Evolutionary conservation across 2,888 invertebrate species (phyloP), one percentile per base, ranked within the genome.

Genomic region (Xestia c-nigrum): DNA sequence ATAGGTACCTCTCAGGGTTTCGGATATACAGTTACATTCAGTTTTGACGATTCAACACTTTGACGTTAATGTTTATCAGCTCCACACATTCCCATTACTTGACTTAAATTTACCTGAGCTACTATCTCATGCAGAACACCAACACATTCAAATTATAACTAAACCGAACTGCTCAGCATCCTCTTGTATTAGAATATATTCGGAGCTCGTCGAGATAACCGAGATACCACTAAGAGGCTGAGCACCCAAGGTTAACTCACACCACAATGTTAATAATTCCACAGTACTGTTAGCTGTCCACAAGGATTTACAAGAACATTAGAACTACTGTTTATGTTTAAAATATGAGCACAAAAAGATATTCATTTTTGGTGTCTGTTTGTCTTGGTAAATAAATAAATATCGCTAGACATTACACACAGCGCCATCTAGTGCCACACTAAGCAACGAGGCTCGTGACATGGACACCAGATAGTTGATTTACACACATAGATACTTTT

Each of bases 211-310:
- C 47, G 69, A 65, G 64, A 61, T 63, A 72, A 24, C 59, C 59
- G 31, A 76, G 57, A 50, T 12, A 59, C 57, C 21, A 55, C 61
- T 38, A 46, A 72, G 78, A 67, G 64, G 38, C 21, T 64, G 65
- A 65, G 61, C 50, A n/a, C 38, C 38, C 65, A 57, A 68, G 55
- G 69, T 68, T 40, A 57, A 21, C 40, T 21, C 7, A 24, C 21
- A 76, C 50, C 66, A 40, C 69, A 61, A 57, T 65, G 40, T 74
- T 59, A 52, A 59, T 74, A 52, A 80, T 59, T 71, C 55, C 50
- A 57, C 61, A 55, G 65, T 59, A 61, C 57, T 67, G 31, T 31
- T 31, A 40, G 59, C 72, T 68, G 65, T 61, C 47, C 63, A 43
- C 31, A 10, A 55, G 52, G 71, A 79, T 68, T 65, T 72, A 52